Conservation (phyloP, 2,797 vertebrate species). For the Pipistrellus pygmaeus region DNA sequence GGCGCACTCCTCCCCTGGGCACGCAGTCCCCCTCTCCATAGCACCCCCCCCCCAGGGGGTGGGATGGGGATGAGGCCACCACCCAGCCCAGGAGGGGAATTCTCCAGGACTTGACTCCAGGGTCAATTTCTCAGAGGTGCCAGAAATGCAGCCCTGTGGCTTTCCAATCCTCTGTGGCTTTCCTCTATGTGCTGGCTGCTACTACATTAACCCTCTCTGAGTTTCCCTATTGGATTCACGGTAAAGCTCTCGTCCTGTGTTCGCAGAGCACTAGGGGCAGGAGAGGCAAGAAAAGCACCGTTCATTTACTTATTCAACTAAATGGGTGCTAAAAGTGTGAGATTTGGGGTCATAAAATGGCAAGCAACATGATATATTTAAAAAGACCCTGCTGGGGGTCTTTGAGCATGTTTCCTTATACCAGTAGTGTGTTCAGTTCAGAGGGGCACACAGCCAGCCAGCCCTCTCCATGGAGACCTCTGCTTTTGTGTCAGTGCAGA, state of each 20-base stretch:
- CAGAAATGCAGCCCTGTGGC: not conserved
- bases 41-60: not conserved
- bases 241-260: not conserved
- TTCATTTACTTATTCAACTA: not conserved
- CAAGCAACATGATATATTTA: not conserved
- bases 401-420: not conserved
- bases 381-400: not conserved
- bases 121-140: not conserved
- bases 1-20: not conserved
- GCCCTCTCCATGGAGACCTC: not conserved
- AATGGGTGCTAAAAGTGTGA: not conserved
- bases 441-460: not conserved
- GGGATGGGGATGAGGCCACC: not conserved
- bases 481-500: not conserved
- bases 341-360: not conserved
- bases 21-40: rapidly evolving
- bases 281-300: not conserved
- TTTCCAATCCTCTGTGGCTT: not conserved
- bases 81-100: too few relatives aligned
- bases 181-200: not conserved
- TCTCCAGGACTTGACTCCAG: not conserved
- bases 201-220: not conserved
- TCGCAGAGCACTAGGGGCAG: not conserved
- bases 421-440: not conserved
- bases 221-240: not conserved